Evolutionary conservation across 2,797 vertebrate species (phyloP).

Genomic region (Scleropages formosus): DNA sequence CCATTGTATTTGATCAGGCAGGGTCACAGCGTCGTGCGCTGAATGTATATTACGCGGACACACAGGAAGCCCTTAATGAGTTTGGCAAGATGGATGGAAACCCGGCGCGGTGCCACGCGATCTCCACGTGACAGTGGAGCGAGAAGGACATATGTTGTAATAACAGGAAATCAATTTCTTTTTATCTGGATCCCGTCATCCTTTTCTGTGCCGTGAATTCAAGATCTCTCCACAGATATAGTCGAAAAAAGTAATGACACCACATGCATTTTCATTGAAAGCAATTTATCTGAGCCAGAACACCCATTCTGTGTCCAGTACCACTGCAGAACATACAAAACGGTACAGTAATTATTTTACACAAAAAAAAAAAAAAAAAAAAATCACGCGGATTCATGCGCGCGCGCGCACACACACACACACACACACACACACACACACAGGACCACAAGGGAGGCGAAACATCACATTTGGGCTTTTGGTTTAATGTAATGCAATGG

Average conservation of each 20-base stretch:
- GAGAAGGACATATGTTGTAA: slow-evolving; percentile 11
- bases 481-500: slow-evolving; percentile 34
- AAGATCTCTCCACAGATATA: neutral
- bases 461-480: neutral
- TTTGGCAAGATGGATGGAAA: slow-evolving; percentile 59
- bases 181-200: neutral
- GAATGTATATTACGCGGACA: slow-evolving; percentile 56
- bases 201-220: neutral
- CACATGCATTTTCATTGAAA: neutral
- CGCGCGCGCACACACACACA: neutral
- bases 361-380: neutral
- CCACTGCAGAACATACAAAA: neutral
- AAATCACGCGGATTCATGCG: too few species aligned
- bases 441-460: slow-evolving; percentile 15
- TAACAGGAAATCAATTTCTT: slow-evolving; percentile 17
- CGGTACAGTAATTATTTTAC: neutral
- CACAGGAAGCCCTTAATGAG: slow-evolving; percentile 55
- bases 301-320: neutral
- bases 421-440: neutral
- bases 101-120: slow-evolving; percentile 57
- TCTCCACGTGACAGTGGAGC: neutral
- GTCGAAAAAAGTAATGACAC: neutral
- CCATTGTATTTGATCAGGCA: slow-evolving; percentile 56
- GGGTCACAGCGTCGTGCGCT: slow-evolving; percentile 48
- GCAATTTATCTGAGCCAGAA: neutral